A percentile compares a stretch with the other conserved stretches of the same genome.
Conservation (phyloP, 2,888 invertebrate species). For the Aporophyla lueneburgensis region DNA sequence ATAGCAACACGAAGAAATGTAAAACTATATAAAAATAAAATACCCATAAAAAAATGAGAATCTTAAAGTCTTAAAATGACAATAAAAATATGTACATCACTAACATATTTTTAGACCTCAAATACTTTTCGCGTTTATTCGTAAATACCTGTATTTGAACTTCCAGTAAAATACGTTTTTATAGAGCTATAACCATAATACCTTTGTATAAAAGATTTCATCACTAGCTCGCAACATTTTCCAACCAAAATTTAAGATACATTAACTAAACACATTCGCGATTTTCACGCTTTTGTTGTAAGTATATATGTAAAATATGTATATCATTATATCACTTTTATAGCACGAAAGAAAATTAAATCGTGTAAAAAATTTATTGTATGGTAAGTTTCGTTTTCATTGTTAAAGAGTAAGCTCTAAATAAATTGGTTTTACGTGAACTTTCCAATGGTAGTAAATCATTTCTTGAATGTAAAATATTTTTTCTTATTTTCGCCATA, state of each 20-base stretch:
- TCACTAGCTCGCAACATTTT: not conserved
- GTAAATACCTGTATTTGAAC: not conserved
- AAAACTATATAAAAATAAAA: too few relatives aligned
- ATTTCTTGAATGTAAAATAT: not conserved
- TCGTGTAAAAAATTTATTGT: not conserved
- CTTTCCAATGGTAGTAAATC: not conserved
- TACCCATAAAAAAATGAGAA: too few relatives aligned
- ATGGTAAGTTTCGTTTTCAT: constrained; percentile 4
- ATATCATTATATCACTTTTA: constrained; percentile 20
- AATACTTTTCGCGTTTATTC: not conserved
- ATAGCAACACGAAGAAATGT: too few relatives aligned
- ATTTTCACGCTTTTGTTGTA: constrained; percentile 7
- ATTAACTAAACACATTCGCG: not conserved
- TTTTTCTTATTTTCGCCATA: too few relatives aligned
- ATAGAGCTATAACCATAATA: not conserved
- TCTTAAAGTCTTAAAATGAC: too few relatives aligned
- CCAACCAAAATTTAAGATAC: constrained; percentile 6
- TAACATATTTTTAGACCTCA: not conserved
- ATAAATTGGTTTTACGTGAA: constrained; percentile 6
- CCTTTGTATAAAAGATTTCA: constrained; percentile 8
- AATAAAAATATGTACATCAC: too few relatives aligned
- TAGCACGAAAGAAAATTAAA: constrained; percentile 24
- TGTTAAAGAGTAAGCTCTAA: not conserved
- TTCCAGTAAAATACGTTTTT: not conserved
- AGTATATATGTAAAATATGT: constrained; percentile 26